Percentiles rank a stretch among this genome's conserved stretches.
Conservation (phyloP, 2,888 invertebrate species). For the Dolichopus griseipennis region DNA sequence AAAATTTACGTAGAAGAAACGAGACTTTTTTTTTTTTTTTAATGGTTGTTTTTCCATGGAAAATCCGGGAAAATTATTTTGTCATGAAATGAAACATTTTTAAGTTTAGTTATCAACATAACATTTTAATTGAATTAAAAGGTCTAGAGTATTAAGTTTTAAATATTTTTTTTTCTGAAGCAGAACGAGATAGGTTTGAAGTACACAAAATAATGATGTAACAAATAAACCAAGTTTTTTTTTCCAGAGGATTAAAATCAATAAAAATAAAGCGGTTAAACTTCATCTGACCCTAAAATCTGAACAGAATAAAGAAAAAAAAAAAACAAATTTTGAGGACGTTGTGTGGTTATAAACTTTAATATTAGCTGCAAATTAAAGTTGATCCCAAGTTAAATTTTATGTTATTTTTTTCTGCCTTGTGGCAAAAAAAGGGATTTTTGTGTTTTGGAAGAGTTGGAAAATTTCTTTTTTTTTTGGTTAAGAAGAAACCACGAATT, state of each 20-base stretch:
- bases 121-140: conserved; percentile 1
- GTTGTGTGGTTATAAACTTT: too few species aligned
- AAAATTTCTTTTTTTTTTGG: too few species aligned
- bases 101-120: neutral
- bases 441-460: too few species aligned
- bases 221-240: neutral
- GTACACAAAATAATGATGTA: neutral
- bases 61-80: neutral
- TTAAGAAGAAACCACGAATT: too few species aligned
- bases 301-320: too few species aligned
- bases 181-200: too few species aligned
- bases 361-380: too few species aligned
- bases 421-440: too few species aligned
- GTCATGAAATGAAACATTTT: neutral
- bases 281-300: neutral
- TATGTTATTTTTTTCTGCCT: too few species aligned
- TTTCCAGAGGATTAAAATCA: neutral
- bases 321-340: too few species aligned
- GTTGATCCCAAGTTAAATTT: too few species aligned
- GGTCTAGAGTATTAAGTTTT: neutral
- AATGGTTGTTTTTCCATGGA: neutral
- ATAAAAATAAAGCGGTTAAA: conserved; percentile 2
- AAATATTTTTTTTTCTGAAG: neutral
- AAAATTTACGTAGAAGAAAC: neutral
- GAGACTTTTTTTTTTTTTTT: neutral